These are phyloP conservation scores for Chitala chitala DNA, from an alignment of 2,113 vertebrate species.

Conservation along the genomic window DNA sequence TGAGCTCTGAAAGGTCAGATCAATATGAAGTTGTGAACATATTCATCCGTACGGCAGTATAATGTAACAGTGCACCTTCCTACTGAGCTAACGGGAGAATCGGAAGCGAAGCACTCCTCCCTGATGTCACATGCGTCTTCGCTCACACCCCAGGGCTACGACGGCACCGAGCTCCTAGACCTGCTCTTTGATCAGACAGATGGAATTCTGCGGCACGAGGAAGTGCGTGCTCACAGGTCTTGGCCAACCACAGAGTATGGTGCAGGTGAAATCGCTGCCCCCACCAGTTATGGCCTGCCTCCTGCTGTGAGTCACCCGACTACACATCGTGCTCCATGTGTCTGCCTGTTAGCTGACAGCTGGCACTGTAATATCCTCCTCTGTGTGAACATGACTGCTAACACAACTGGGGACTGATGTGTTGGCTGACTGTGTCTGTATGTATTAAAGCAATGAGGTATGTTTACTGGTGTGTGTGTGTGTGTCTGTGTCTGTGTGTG, in stretches of 20 bases:
- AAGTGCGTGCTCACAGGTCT: constrained; percentile 41
- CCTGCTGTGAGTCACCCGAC: background rate
- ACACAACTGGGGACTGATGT: no score
- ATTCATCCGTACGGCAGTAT: no score
- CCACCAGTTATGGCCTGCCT: background rate
- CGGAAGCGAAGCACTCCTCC: no score
- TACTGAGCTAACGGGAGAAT: no score
- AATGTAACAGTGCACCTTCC: no score
- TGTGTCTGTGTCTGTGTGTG: background rate
- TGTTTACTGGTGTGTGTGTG: background rate
- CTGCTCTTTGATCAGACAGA: constrained; percentile 71
- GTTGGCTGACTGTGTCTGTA: no score
- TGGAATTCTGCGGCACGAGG: constrained; percentile 54
- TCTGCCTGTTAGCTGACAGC: background rate
- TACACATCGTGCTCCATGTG: background rate
- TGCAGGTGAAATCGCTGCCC: constrained; percentile 51
- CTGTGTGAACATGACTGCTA: no score
- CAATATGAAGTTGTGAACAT: no score
- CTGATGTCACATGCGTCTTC: no score
- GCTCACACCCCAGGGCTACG: constrained; percentile 32
- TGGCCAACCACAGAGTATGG: constrained; percentile 53
- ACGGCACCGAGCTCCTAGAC: constrained; percentile 71
- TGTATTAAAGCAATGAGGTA: no score
- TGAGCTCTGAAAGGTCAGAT: no score
- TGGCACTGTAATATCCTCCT: background rate